Evolutionary conservation across 2,888 invertebrate genomes (phyloP), one percentile per base, ranked within the genome.

Genomic region (Hyppa rectilinea): DNA sequence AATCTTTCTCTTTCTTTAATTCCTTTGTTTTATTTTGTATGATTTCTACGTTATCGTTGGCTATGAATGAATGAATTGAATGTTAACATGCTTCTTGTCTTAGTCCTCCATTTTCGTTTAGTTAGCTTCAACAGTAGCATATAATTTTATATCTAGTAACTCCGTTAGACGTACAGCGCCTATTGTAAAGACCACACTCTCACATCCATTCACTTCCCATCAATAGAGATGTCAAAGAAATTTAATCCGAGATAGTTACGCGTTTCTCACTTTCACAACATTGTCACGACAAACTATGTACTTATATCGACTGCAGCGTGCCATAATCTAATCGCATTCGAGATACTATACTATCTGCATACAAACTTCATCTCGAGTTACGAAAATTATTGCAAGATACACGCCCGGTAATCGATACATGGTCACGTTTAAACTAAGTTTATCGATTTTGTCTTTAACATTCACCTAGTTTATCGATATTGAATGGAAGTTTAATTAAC

Each of bases 241-340:
- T 73, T 64, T 71, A 66, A 76, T 78, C 66, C 58, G 45, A 55
- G 60, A 64, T 53, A 56, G 63, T 74, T 62, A 69, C 66, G 34
- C 64, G 59, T 78, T 47, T 64, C 47, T 70, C 53, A 84, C 85
- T 83, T 84, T 83, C 83, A 78, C 83, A 82, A 80, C 69, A 71
- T 71, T 78, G 71, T 84, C 85, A 82, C 83, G 85, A 80, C 68
- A 58, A 78, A 70, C 29, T 69, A n/a, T n/a, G n/a, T n/a, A 52
- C 78, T 74, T 70, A 75, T 68, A 77, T 82, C 80, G 60, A 68
- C 56, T 72, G 59, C 63, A 63, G 63, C 68, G 53, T 78, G 59
- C 56, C 66, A 71, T 71, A 64, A 83, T 83, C 81, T 82, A 73
- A 82, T 82, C 83, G 52, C 20, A 67, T 52, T 69, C 43, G 31